Evolutionary conservation across 2,113 vertebrate species (phyloP), one percentile per base, ranked within the genome.

Genomic region (Callipepla squamata): DNA sequence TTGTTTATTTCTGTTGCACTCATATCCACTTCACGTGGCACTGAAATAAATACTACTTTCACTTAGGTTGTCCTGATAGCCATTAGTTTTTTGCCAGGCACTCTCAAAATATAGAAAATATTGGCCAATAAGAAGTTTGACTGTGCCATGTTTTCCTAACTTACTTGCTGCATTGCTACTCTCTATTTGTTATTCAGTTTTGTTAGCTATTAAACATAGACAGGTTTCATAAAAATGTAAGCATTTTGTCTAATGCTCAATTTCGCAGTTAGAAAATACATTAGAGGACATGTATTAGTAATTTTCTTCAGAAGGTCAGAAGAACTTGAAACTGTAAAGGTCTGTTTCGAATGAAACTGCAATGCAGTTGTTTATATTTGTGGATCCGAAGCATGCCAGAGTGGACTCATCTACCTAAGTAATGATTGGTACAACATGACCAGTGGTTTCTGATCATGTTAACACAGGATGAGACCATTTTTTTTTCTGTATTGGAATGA

Each of bases 1-100:
- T 83, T 89, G 45, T 94, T 95, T 93, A 77, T 91, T 91, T 91
- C 90, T 67, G 36, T 69, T 89, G 72, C 32, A 70, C 26, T 73
- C 68, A 62, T 57, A 83, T 42, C 53, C 59, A 77, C 72, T 92
- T 92, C 80, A 82, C 32, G 12, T 44, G 79, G 59, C 59, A 48
- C 75, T 57, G 53, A 51, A 67, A 85, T 76, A 89, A 91, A 95
- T 48, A 68, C 16, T 14, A 21, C 55, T 66, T 66, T 70, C 63
- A 90, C 59, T 59, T 32, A 50, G 72, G 48, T 9, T 79, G 28
- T 44, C 34, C 77, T 76, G 42, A 65, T 83, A 58, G 38, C 51
- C 76, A 66, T 80, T 4, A 78, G 47, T 28, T 81, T 65, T 44
- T 38, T 75, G 51, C 72, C 59, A 90, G 47, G 30, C 73, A 72